Base-by-base conservation (phyloP, 2,797 vertebrate species). In the Sebastes umbrosus region DNA sequence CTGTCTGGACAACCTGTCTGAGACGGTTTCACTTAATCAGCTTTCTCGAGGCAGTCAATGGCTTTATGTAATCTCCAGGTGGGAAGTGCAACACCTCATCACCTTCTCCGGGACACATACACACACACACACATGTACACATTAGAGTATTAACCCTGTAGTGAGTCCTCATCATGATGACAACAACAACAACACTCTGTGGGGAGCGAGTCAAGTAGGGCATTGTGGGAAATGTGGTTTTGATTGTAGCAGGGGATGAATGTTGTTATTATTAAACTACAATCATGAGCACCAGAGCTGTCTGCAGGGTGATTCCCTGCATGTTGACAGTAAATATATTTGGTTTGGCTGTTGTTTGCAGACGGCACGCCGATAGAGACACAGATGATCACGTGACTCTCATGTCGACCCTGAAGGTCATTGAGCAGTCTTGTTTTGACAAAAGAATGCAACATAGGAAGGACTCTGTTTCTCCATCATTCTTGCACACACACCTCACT, bases 1-100 rank as follows among this genome's bases (percentile, higher is more conserved):
- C 32, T 46, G 69, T 55, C 79, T 65, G 69, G 36, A 57, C 29
- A 52, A 20, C 65, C n/a, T 52, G 77, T 82, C 81, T 77, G 62
- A 78, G 69, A 79, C 52, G 2, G 78, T 39, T 79, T 64, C 67
- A 55, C 88, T 77, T 93, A 91, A 94, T 93, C 90, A 88, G 90
- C 91, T 94, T 93, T 91, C 80, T 72, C 20, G 13, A 72, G 59
- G 54, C 84, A 82, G 31, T 80, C 46, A 73, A 29, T 75, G 71
- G 92, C 85, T 94, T 89, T 88, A 67, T 54, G 74, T 94, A 89
- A 93, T 90, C 93, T 82, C 65, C 78, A 80, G 76, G 70, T 85
- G 68, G 64, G 78, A 77, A 79, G 81, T 62, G 69, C 80, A 81
- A 66, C 85, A 81, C 63, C 63, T 77, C 77, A 73, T 84, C 76